Conservation (phyloP, 2,888 invertebrate species). For the Keiferia lycopersicella region DNA sequence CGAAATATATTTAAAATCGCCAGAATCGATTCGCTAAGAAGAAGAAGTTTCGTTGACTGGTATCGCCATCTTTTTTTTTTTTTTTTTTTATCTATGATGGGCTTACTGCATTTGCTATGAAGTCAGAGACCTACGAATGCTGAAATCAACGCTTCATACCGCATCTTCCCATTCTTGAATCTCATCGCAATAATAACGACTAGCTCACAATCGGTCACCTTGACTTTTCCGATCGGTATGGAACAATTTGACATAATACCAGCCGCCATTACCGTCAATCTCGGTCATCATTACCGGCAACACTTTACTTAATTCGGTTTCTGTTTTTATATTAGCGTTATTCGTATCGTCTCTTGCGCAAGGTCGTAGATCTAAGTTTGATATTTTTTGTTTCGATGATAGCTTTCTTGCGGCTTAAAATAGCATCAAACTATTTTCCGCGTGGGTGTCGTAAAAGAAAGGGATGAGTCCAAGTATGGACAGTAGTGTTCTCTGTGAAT, state of each 20-base stretch:
- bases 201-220: conserved; percentile 68
- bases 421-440: too few species aligned
- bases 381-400: not conserved
- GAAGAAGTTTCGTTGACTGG: too few species aligned
- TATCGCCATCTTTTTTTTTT: too few species aligned
- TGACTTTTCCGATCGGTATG: conserved; percentile 77
- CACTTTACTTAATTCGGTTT: conserved; percentile 45
- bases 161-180: conserved; percentile 38
- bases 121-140: not conserved
- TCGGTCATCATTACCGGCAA: conserved; percentile 45
- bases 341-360: conserved; percentile 21
- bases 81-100: too few species aligned
- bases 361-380: not conserved
- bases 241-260: conserved; percentile 79
- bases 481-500: too few species aligned
- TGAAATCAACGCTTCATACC: conserved; percentile 31
- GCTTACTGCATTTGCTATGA: too few species aligned
- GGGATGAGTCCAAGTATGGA: too few species aligned
- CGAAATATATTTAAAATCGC: too few species aligned
- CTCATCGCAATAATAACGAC: conserved; percentile 51
- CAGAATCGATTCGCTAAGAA: too few species aligned
- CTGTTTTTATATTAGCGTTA: conserved; percentile 39
- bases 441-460: too few species aligned
- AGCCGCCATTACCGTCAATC: conserved; percentile 57
- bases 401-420: too few species aligned